Evolutionary conservation across 2,888 invertebrate genomes (phyloP).

Genomic region (Bombylius major): DNA sequence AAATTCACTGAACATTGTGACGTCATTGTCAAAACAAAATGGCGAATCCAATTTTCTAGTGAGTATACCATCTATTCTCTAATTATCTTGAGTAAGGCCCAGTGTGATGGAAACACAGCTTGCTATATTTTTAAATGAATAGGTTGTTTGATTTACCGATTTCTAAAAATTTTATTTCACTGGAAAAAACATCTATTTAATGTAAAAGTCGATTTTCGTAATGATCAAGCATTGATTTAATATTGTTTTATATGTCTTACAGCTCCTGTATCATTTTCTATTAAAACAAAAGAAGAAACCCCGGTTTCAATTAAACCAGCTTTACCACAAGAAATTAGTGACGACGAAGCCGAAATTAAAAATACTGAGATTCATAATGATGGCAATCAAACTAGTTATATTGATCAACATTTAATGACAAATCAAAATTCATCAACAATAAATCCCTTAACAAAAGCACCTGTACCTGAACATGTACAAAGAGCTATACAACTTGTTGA

Average conservation of each 20-base stretch:
- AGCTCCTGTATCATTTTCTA: conserved; percentile 74
- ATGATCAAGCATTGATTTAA: too few species aligned
- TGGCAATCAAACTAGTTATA: conserved; percentile 2
- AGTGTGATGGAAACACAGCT: too few species aligned
- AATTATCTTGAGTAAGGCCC: too few species aligned
- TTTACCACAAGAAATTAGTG: conserved; percentile 61
- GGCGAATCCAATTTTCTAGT: too few species aligned
- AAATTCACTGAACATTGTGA: too few species aligned
- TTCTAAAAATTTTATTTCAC: too few species aligned
- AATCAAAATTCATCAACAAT: background rate
- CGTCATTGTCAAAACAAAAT: too few species aligned
- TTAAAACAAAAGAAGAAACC: conserved; percentile 65
- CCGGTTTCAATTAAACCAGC: conserved; percentile 56
- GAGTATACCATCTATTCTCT: too few species aligned
- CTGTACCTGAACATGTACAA: conserved; percentile 31
- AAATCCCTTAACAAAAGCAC: background rate
- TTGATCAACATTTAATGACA: background rate
- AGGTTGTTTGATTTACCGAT: too few species aligned
- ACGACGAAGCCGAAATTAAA: conserved; percentile 44
- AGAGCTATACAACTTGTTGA: conserved; percentile 33
- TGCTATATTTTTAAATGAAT: too few species aligned
- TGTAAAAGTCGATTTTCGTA: too few species aligned
- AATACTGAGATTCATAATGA: conserved; percentile 9
- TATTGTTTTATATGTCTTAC: conserved; percentile 14
- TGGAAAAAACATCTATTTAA: too few species aligned